Evolutionary conservation across 35 echinoderm and acorn worm species (phyloP).

Genomic region (Chiridota heheva): DNA sequence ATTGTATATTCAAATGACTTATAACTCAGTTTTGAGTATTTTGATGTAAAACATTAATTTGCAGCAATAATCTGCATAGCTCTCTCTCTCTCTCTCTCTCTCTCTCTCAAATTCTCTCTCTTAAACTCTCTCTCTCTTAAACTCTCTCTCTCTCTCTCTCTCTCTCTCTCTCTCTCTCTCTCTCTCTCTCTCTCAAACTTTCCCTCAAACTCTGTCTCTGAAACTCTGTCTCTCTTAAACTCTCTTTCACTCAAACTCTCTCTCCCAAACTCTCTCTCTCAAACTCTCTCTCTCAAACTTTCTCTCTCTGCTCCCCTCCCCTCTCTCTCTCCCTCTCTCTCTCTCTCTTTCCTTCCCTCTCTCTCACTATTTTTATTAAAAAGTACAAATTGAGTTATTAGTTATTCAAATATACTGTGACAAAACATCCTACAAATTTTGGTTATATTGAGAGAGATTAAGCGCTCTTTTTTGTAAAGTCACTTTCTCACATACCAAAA

Average conservation of each 20-base stretch:
- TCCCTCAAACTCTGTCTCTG: neutral
- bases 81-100: conserved; percentile 7
- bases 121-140: neutral
- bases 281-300: too few relatives aligned
- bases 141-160: conserved; percentile 3
- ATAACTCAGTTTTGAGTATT: too few relatives aligned
- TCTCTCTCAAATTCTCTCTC: neutral
- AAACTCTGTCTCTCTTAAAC: neutral
- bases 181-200: neutral
- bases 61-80: neutral
- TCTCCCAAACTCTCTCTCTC: too few relatives aligned
- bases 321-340: neutral
- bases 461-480: too few relatives aligned
- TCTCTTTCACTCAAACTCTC: too few relatives aligned
- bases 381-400: too few relatives aligned
- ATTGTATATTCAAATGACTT: too few relatives aligned
- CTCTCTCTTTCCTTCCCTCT: neutral
- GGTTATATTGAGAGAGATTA: too few relatives aligned
- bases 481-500: too few relatives aligned
- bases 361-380: neutral
- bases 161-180: conserved; percentile 7
- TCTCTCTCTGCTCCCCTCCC: neutral
- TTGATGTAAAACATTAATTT: neutral
- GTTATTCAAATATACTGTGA: too few relatives aligned
- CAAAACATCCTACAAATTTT: too few relatives aligned